phyloP scores from a whole-genome alignment of 2,888 invertebrate species.

The Hololepta plana region DNA sequence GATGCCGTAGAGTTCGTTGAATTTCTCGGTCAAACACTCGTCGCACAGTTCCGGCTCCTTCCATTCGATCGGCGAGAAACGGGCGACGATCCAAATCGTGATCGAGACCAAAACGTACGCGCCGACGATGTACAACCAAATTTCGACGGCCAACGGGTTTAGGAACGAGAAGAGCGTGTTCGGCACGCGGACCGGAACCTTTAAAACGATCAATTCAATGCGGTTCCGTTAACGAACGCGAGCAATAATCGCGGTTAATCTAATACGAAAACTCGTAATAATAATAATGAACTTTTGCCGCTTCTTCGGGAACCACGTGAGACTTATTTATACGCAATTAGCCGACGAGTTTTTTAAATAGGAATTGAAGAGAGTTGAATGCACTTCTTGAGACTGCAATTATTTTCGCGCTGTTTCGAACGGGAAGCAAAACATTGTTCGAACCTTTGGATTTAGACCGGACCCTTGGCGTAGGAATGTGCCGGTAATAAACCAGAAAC shows the following conservation, averaged over 20 bases:
- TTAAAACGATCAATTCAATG: no score
- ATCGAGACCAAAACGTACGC: slow-evolving; percentile 65
- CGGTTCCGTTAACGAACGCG: no score
- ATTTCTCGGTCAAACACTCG: slow-evolving; percentile 27
- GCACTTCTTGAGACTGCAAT: no score
- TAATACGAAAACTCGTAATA: no score
- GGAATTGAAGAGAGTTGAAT: no score
- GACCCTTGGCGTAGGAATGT: slow-evolving; percentile 76
- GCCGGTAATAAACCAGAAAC: slow-evolving; percentile 81
- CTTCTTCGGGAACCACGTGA: no score
- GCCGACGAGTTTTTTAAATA: no score
- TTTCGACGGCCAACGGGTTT: slow-evolving; percentile 67
- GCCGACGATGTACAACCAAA: slow-evolving; percentile 64
- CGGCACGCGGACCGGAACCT: slow-evolving; percentile 31
- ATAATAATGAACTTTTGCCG: no score
- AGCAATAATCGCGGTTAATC: no score
- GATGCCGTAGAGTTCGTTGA: slow-evolving; percentile 14
- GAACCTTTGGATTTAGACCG: slow-evolving; percentile 67
- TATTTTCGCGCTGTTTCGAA: no score
- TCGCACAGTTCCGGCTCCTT: slow-evolving; percentile 39
- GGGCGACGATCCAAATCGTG: slow-evolving; percentile 68
- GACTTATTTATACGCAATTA: no score
- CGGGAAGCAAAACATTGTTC: no score
- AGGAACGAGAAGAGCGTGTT: slow-evolving; percentile 66
- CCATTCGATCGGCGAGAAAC: slow-evolving; percentile 74